phyloP scores from a whole-genome alignment of 1,140 invertebrate genomes.

The Drosophila sucinea region DNA sequence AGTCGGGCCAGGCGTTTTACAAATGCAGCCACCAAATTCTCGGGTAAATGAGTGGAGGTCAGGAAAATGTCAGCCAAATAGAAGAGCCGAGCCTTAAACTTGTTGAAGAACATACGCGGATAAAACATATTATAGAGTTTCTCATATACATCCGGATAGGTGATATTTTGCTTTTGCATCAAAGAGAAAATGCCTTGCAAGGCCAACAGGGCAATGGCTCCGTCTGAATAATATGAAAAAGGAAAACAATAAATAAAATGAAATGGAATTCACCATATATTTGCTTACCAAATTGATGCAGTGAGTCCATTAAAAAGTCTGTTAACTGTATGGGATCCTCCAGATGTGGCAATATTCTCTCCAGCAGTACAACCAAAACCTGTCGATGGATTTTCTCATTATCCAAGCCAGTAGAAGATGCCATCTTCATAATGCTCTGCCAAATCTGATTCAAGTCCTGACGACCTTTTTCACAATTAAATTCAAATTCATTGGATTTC shows the following conservation, averaged over 20 bases:
- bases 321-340: conserved; percentile 92
- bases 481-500: conserved; percentile 38
- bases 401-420: conserved; percentile 85
- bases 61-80: conserved; percentile 95
- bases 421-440: conserved; percentile 86
- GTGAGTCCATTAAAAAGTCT: conserved; percentile 96
- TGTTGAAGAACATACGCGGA: conserved; percentile 94
- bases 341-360: conserved; percentile 92
- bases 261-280: not conserved
- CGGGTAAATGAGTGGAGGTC: conserved; percentile 95
- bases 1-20: conserved; percentile 94
- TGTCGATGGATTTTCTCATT: conserved; percentile 88
- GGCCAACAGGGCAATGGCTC: conserved; percentile 93
- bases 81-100: conserved; percentile 94
- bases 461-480: conserved; percentile 80
- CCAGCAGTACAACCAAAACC: conserved; percentile 91
- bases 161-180: conserved; percentile 95
- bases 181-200: conserved; percentile 96
- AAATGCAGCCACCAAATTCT: conserved; percentile 96
- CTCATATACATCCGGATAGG: conserved; percentile 97
- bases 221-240: conserved; percentile 85
- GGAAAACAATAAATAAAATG: conserved; percentile 7
- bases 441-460: conserved; percentile 87
- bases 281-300: conserved; percentile 88
- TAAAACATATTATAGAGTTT: conserved; percentile 97